Conservation (phyloP, 2,888 invertebrate species). For the Drosophila monieri region DNA sequence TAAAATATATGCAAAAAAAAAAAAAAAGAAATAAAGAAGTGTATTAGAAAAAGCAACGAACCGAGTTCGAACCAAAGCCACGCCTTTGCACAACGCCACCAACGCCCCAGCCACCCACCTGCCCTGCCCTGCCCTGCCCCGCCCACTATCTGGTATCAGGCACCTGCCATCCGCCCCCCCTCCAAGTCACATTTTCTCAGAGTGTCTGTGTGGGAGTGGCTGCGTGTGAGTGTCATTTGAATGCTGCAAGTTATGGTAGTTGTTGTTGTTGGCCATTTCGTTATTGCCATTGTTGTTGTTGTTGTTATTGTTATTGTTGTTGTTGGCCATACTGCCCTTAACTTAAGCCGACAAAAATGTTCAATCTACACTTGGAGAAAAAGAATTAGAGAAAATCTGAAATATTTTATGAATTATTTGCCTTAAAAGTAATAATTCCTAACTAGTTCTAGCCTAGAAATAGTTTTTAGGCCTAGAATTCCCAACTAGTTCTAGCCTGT, state of each 20-base stretch:
- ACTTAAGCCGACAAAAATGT: constrained; percentile 12
- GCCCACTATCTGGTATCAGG: background rate
- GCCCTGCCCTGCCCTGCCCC: background rate
- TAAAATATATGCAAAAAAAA: background rate
- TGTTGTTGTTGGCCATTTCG: constrained; percentile 12
- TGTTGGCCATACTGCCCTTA: constrained; percentile 6
- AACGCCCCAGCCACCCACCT: background rate
- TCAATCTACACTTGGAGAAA: constrained; percentile 2
- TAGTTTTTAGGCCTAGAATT: too few species aligned
- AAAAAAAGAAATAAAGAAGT: constrained; percentile 9
- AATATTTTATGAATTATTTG: too few species aligned
- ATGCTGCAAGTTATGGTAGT: constrained; percentile 16
- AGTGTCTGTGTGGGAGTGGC: background rate
- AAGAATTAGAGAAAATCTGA: too few species aligned
- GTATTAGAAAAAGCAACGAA: constrained; percentile 18
- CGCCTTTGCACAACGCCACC: constrained; percentile 25
- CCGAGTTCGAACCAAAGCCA: constrained; percentile 30
- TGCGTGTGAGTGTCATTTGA: constrained; percentile 16
- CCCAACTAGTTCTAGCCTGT: too few species aligned
- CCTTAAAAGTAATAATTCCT: too few species aligned
- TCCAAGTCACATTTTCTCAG: background rate
- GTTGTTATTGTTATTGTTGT: background rate
- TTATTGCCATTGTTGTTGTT: constrained; percentile 13
- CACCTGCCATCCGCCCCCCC: background rate
- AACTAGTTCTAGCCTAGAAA: too few species aligned